Percentiles rank a stretch among this genome's conserved stretches.
Conservation (phyloP, 2,797 vertebrate species). For the Adrianichthys oophorus region DNA sequence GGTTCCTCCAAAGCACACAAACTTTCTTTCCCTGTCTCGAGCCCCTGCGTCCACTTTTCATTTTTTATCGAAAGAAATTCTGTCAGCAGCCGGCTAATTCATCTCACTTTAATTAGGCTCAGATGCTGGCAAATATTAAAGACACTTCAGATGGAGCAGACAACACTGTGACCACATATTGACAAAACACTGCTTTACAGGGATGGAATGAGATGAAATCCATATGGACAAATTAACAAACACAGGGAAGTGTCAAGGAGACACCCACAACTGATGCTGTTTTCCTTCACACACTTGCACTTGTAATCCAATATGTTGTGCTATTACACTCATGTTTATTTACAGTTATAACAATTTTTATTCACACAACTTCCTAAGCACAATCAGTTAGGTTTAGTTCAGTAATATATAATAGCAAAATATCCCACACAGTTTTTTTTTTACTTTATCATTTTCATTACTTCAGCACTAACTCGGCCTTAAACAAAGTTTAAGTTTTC, state of each 20-base stretch:
- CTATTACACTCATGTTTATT: slow-evolving; percentile 9
- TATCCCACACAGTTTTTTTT: slow-evolving; percentile 1
- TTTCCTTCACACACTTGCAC: slow-evolving; percentile 40
- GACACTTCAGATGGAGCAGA: slow-evolving; percentile 32
- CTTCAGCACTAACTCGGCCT: slow-evolving; percentile 20
- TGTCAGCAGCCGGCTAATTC: slow-evolving; percentile 55
- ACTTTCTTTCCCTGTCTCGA: slow-evolving; percentile 47
- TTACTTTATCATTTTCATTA: no score
- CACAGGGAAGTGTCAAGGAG: slow-evolving; percentile 46
- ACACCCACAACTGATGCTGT: slow-evolving; percentile 49
- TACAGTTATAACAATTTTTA: slow-evolving; percentile 2
- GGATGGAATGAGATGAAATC: slow-evolving; percentile 72
- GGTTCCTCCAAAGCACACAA: slow-evolving; percentile 45
- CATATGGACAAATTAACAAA: slow-evolving; percentile 73
- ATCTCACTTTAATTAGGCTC: slow-evolving; percentile 63
- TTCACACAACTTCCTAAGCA: slow-evolving; percentile 17
- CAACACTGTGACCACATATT: slow-evolving; percentile 57
- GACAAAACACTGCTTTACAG: slow-evolving; percentile 62
- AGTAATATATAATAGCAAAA: slow-evolving; percentile 28
- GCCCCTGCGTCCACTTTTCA: slow-evolving; percentile 47
- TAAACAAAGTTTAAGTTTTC: neutral
- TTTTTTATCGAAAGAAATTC: slow-evolving; percentile 68
- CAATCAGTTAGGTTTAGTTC: slow-evolving; percentile 29
- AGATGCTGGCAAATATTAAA: slow-evolving; percentile 69
- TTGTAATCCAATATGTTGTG: slow-evolving; percentile 16